These are phyloP conservation scores for Chinchilla lanigera DNA, from an alignment of 2,113 vertebrate genomes.

Conservation along the genomic window DNA sequence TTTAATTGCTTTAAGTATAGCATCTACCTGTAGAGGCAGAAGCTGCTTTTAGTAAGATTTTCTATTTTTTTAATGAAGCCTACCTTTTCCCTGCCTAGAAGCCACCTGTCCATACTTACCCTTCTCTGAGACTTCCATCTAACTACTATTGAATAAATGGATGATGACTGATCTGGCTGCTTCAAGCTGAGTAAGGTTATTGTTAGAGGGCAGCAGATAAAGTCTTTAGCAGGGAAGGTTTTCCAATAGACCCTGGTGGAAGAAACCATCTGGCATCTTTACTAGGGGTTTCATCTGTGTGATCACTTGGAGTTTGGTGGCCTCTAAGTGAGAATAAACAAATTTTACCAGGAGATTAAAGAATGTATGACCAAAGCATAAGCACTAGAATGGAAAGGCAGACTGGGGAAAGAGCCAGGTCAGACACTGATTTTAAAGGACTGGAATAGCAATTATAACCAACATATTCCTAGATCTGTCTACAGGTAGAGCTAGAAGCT, in stretches of 20 bases:
- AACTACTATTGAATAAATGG: not conserved
- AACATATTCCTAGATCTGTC: not conserved
- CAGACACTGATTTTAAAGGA: not conserved
- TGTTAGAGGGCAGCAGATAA: not conserved
- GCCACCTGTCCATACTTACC: not conserved
- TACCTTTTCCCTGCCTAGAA: not conserved
- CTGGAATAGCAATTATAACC: not conserved
- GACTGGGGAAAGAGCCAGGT: not conserved
- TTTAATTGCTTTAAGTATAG: not conserved
- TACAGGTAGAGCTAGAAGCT: not conserved
- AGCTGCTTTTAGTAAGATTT: not conserved
- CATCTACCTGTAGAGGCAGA: not conserved
- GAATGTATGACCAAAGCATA: not conserved
- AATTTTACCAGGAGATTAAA: not conserved
- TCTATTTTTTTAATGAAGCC: not conserved
- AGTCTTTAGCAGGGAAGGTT: not conserved
- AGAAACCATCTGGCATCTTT: not conserved
- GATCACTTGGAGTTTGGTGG: not conserved
- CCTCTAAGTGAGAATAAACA: not conserved
- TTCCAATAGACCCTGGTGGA: not conserved
- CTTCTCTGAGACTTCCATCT: not conserved
- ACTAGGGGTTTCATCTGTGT: not conserved
- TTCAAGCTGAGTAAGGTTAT: not conserved
- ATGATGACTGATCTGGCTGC: not conserved
- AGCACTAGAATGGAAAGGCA: not conserved